Conservation (phyloP, 2,888 invertebrate genomes). For the Zelleria hepariella region DNA sequence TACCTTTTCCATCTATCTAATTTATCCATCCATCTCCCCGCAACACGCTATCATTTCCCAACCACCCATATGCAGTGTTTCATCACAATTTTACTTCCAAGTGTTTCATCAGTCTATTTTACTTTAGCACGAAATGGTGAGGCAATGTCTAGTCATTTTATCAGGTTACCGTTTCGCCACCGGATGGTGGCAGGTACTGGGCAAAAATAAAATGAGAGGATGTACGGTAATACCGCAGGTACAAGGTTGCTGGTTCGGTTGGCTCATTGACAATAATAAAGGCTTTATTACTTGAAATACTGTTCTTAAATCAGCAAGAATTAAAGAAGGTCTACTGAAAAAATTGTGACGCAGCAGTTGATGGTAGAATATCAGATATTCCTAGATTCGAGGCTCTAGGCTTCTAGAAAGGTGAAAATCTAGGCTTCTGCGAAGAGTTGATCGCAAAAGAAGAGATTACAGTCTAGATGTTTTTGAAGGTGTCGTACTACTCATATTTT, state of each 20-base stretch:
- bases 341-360: too few species aligned
- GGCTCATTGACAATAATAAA: too few species aligned
- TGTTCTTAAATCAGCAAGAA: too few species aligned
- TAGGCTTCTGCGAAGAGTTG: too few species aligned
- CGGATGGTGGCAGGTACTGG: slow-evolving; percentile 18
- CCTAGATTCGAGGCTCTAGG: too few species aligned
- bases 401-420: too few species aligned
- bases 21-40: background rate
- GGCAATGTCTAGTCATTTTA: slow-evolving; percentile 14
- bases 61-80: background rate
- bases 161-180: slow-evolving; percentile 18
- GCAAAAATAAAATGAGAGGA: slow-evolving; percentile 17
- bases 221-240: slow-evolving; percentile 10
- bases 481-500: background rate
- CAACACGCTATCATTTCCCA: background rate
- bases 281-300: too few species aligned
- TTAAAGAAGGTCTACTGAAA: too few species aligned
- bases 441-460: too few species aligned
- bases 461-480: background rate
- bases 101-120: slow-evolving; percentile 5
- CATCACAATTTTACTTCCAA: background rate
- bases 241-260: background rate
- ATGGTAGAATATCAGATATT: too few species aligned
- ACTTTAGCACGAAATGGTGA: slow-evolving; percentile 7
- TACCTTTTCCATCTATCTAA: background rate